phyloP scores from a whole-genome alignment of 2,113 vertebrate genomes.

The Ginglymostoma cirratum region DNA sequence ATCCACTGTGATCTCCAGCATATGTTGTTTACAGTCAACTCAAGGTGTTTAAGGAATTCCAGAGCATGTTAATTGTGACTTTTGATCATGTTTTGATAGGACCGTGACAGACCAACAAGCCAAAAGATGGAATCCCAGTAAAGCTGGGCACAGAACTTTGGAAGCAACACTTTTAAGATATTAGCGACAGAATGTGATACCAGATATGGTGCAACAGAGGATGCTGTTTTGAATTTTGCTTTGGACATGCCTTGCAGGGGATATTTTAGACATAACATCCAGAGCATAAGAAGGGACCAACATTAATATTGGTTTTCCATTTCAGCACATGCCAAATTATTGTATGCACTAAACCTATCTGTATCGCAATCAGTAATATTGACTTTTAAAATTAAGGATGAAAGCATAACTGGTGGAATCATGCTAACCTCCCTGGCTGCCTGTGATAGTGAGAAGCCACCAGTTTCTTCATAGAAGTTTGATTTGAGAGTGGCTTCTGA shows the following conservation, averaged over 20 bases:
- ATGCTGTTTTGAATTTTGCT: not conserved
- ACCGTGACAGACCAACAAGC: too few relatives aligned
- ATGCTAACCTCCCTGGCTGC: not conserved
- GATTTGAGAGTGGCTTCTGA: not conserved
- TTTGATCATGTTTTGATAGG: too few relatives aligned
- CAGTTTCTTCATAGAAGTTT: not conserved
- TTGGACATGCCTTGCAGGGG: not conserved
- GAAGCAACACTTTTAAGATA: too few relatives aligned
- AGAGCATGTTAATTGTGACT: too few relatives aligned
- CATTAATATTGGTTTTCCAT: not conserved
- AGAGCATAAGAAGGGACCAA: not conserved
- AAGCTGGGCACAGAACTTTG: too few relatives aligned
- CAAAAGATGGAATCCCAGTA: too few relatives aligned
- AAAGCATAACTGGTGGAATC: not conserved
- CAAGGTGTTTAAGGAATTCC: too few relatives aligned
- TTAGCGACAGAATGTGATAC: not conserved
- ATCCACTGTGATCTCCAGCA: too few relatives aligned
- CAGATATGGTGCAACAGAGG: not conserved
- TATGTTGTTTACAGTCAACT: too few relatives aligned
- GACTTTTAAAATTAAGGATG: not conserved
- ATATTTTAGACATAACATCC: not conserved
- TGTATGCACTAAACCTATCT: too few relatives aligned
- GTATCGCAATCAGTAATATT: not conserved
- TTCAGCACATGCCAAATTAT: not conserved
- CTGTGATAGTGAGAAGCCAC: not conserved